Percentiles rank a stretch among this genome's conserved stretches.
Evolutionary conservation across 2,113 vertebrate species (phyloP).

Genomic region (Podocnemis expansa): DNA sequence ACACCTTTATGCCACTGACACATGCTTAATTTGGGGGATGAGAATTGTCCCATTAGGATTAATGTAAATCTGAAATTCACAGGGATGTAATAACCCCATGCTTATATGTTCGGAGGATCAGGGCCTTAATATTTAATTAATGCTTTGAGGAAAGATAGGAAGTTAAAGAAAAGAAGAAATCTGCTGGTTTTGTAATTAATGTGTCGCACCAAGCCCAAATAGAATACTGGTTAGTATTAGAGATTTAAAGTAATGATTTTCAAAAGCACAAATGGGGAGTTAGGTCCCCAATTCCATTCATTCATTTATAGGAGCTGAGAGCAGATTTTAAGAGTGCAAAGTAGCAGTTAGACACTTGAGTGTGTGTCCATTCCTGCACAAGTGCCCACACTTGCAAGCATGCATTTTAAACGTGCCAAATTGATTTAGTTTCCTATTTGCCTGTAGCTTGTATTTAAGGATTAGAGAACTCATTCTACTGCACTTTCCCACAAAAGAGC

Average conservation of each 20-base stretch:
- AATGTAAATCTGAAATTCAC: not conserved
- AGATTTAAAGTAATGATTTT: not conserved
- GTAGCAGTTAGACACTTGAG: not conserved
- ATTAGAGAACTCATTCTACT: slow-evolving; percentile 45
- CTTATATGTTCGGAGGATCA: not conserved
- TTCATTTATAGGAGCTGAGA: not conserved
- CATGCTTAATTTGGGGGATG: no score
- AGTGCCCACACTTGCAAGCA: not conserved
- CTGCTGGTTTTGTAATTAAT: not conserved
- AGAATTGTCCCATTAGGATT: not conserved
- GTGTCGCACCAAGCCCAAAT: not conserved
- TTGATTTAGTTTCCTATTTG: not conserved
- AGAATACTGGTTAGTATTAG: accelerated
- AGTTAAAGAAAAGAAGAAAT: not conserved
- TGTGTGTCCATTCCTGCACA: not conserved
- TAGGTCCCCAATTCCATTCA: not conserved
- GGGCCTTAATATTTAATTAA: not conserved
- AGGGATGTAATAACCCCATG: not conserved
- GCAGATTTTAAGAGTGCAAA: not conserved
- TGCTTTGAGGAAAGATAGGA: not conserved
- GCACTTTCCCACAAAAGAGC: not conserved
- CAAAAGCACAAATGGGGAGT: accelerated
- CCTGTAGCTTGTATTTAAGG: not conserved
- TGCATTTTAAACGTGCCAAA: not conserved
- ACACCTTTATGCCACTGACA: not conserved